These are phyloP conservation scores for Scaptomyza reducta DNA, from an alignment of 2,888 invertebrate genomes.

Conservation along the genomic window DNA sequence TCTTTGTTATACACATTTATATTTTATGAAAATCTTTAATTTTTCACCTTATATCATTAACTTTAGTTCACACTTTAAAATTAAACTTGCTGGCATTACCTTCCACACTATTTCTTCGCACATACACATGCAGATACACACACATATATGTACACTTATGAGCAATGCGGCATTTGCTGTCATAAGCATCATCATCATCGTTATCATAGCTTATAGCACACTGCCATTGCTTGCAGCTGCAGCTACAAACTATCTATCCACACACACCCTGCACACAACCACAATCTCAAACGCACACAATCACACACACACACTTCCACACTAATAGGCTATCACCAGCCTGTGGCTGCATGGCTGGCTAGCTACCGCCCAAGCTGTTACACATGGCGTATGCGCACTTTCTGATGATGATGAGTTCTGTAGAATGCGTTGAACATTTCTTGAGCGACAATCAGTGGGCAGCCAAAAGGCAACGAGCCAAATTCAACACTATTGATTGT, in stretches of 20 bases:
- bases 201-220: constrained; percentile 25
- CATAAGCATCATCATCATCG: constrained; percentile 18
- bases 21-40: no score
- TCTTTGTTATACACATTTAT: no score
- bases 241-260: constrained; percentile 24
- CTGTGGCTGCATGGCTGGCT: constrained; percentile 9
- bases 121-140: not conserved
- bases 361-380: not conserved
- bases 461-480: constrained; percentile 3
- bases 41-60: no score
- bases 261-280: constrained; percentile 15
- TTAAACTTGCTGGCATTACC: not conserved
- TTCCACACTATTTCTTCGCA: not conserved
- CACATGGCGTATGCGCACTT: constrained; percentile 46
- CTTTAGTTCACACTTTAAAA: not conserved
- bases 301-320: constrained; percentile 17
- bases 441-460: constrained; percentile 19
- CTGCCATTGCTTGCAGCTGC: constrained; percentile 59
- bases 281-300: no score
- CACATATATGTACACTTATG: not conserved
- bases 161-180: not conserved
- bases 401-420: constrained; percentile 37
- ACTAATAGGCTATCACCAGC: constrained; percentile 54
- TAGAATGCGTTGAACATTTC: constrained; percentile 45
- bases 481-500: constrained; percentile 5